A percentile compares a stretch with the other conserved stretches of the same genome.
These are phyloP conservation scores for Actinopyga echinites DNA, from an alignment of 53 echinoderm and acorn worm genomes.

Conservation along the genomic window DNA sequence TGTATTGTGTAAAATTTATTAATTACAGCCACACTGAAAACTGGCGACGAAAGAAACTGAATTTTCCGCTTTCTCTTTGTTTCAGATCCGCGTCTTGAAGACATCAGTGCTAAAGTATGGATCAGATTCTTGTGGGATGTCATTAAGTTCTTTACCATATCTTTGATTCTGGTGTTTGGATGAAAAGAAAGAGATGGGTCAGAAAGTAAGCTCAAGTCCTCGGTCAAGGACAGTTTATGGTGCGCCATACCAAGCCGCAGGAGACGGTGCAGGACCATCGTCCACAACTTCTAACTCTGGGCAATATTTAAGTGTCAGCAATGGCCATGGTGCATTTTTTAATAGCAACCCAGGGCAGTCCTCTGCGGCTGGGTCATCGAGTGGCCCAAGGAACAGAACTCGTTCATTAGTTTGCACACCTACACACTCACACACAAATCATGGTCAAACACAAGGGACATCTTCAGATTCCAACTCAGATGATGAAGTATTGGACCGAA, in stretches of 20 bases:
- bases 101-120: too few species aligned
- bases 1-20: too few species aligned
- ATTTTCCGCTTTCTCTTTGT: too few species aligned
- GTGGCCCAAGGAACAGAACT: constrained; percentile 53
- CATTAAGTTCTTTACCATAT: too few species aligned
- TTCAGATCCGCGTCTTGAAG: too few species aligned
- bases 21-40: too few species aligned
- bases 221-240: constrained; percentile 56
- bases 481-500: constrained; percentile 74
- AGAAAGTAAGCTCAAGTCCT: constrained; percentile 97
- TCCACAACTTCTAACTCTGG: constrained; percentile 37
- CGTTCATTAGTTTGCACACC: constrained; percentile 61
- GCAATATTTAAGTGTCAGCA: constrained; percentile 32
- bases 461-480: constrained; percentile 78
- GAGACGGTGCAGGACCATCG: constrained; percentile 34
- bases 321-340: constrained; percentile 54
- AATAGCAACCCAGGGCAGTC: constrained; percentile 46
- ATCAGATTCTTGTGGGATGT: too few species aligned
- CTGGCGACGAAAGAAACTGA: too few species aligned
- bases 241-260: constrained; percentile 36
- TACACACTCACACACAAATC: constrained; percentile 69
- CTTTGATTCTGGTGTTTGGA: too few species aligned
- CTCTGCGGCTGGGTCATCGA: constrained; percentile 11
- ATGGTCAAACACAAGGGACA: constrained; percentile 72
- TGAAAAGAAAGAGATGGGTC: constrained; percentile 62